phyloP scores from a whole-genome alignment of 2,113 vertebrate genomes.

The Anhinga anhinga region DNA sequence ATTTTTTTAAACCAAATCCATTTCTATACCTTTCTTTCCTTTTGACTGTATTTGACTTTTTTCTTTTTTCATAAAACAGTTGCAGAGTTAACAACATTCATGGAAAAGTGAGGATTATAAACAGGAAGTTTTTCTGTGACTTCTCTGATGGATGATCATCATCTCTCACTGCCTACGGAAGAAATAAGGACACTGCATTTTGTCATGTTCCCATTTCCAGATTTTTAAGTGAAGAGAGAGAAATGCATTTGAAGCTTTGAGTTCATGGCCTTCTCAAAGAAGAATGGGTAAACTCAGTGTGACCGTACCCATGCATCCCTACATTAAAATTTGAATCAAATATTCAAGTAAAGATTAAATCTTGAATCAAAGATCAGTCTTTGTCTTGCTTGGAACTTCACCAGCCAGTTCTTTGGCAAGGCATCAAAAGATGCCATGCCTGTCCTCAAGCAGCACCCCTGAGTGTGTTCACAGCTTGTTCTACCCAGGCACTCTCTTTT shows the following conservation, averaged over 20 bases:
- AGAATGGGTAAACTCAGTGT: not conserved
- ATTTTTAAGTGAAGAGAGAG: not conserved
- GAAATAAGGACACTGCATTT: not conserved
- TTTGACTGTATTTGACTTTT: not conserved
- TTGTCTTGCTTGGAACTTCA: not conserved
- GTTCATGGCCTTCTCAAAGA: not conserved
- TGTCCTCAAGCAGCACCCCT: not conserved
- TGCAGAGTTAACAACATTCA: not conserved
- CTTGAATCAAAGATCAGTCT: not conserved
- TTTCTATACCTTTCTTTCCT: not conserved
- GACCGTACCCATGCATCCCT: not conserved
- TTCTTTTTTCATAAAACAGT: not conserved
- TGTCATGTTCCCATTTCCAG: not conserved
- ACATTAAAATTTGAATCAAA: not conserved
- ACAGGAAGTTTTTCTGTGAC: not conserved
- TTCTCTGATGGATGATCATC: not conserved
- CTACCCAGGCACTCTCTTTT: not conserved
- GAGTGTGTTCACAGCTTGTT: accelerated
- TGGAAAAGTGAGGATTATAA: not conserved
- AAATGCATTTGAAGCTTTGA: not conserved
- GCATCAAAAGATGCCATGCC: not conserved
- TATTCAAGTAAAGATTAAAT: not conserved
- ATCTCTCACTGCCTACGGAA: not conserved
- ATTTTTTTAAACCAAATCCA: not conserved
- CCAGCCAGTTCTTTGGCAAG: not conserved